Evolutionary conservation across 30 jellyfish, hydroid and myxozoan genomes (phyloP).

Genomic region (Turritopsis rubra): DNA sequence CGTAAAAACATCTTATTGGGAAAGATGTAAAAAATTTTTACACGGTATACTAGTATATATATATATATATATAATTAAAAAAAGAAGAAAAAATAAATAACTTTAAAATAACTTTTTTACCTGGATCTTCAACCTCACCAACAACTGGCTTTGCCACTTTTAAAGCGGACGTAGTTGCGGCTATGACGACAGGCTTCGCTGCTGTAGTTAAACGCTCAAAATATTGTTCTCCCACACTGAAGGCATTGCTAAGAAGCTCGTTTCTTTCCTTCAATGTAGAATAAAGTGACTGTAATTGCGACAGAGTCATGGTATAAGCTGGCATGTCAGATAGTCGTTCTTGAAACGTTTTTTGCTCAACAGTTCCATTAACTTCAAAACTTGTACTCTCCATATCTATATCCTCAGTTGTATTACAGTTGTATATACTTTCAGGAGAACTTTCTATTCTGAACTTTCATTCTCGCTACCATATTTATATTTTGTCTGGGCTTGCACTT

Average conservation of each 20-base stretch:
- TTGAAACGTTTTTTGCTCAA: slow-evolving; percentile 62
- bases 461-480: background rate
- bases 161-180: slow-evolving; percentile 87
- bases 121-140: slow-evolving; percentile 93
- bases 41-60: too few relatives aligned
- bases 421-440: background rate
- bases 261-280: slow-evolving; percentile 71
- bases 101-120: slow-evolving; percentile 14
- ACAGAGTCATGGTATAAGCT: slow-evolving; percentile 74
- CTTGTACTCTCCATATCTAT: background rate
- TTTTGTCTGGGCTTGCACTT: background rate
- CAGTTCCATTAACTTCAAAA: slow-evolving; percentile 22
- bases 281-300: slow-evolving; percentile 65
- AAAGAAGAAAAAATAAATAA: too few relatives aligned
- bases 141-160: slow-evolving; percentile 92
- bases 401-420: background rate
- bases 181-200: slow-evolving; percentile 91
- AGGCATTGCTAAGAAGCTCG: slow-evolving; percentile 62
- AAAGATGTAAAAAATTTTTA: too few relatives aligned
- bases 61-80: too few relatives aligned
- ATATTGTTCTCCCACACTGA: slow-evolving; percentile 80
- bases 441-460: too few relatives aligned
- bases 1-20: too few relatives aligned
- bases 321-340: slow-evolving; percentile 90
- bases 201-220: slow-evolving; percentile 55